Base-by-base conservation (phyloP, 2,888 invertebrate species). In the Cheilosia grossa region DNA sequence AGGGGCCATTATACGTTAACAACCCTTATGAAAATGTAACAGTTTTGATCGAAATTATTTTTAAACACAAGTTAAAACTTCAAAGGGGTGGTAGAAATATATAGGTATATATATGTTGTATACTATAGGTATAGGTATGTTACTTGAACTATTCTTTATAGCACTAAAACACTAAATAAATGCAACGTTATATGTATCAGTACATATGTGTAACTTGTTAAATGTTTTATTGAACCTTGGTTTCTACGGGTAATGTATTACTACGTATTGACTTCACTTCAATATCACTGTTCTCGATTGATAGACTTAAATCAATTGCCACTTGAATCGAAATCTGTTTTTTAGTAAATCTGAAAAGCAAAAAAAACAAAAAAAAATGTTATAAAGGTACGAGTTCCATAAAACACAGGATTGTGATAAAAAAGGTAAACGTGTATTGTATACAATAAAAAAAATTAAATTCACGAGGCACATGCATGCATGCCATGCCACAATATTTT, bases 1-100 rank as follows among this genome's bases (percentile, higher is more conserved):
- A 87, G 91, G 91, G 91, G 91, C 91, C 91, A 91, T 91, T 91
- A 91, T 91, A 91, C 87, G 90, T 86, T 87, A 87, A 86, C 79
- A 86, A 80, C 87, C 87, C 88, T 87, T 67, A 51, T 66, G 37
- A 30, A 66, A 70, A 51, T 47, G 7, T 40, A 49, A 47, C 21
- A 44, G 27, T 30, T 33, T 19, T 67, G 49, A 17, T 67, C 6
- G 59, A 49, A 44, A 47, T 30, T 56, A 24, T 80, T 61, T 56
- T 13, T 47, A 24, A 30, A 19, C 4, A 47, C 47, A 47, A 4
- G 19, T 10, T 17, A 13, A 37, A 13, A 37, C 37, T 37, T 13
- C 37, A 37, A 37, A 37, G 10, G 33, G 33, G 3, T 37, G 13
- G 33, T 37, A 37, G 9, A 37, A 13, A 33, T 33, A 3, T 33